Conservation (phyloP, 2,888 invertebrate genomes). For the Ornithoptera alexandrae region DNA sequence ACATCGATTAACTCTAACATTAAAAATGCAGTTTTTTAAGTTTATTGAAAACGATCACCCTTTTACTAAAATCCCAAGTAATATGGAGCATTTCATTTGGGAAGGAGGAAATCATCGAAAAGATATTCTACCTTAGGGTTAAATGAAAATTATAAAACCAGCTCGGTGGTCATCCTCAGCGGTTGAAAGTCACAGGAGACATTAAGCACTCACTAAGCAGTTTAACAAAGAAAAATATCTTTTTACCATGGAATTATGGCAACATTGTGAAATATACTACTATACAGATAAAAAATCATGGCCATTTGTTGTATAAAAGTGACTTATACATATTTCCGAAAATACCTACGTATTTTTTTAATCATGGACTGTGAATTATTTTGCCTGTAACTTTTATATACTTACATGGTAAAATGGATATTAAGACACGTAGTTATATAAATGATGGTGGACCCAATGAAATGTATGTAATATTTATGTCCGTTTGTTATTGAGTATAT, state of each 20-base stretch:
- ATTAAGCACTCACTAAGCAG: no score
- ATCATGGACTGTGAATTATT: background rate
- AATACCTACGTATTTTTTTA: background rate
- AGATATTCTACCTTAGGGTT: no score
- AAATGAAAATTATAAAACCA: no score
- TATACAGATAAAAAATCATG: background rate
- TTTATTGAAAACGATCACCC: no score
- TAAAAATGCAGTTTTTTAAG: background rate
- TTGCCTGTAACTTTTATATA: slow-evolving; percentile 41
- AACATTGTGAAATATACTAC: no score
- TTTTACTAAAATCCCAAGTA: background rate
- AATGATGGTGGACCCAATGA: slow-evolving; percentile 42
- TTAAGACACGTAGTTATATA: slow-evolving; percentile 38
- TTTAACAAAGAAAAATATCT: no score
- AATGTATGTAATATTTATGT: slow-evolving; percentile 26
- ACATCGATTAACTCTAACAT: background rate
- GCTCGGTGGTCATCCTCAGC: no score
- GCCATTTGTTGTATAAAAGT: background rate
- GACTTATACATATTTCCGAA: background rate
- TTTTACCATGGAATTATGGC: no score
- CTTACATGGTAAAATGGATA: slow-evolving; percentile 37
- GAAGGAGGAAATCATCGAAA: no score
- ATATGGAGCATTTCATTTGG: background rate
- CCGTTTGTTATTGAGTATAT: slow-evolving; percentile 36
- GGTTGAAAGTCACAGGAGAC: no score